A percentile compares a stretch with the other conserved stretches of the same genome.
Evolutionary conservation across 2,888 invertebrate species (phyloP).

Genomic region (Cyclophora albipunctata): DNA sequence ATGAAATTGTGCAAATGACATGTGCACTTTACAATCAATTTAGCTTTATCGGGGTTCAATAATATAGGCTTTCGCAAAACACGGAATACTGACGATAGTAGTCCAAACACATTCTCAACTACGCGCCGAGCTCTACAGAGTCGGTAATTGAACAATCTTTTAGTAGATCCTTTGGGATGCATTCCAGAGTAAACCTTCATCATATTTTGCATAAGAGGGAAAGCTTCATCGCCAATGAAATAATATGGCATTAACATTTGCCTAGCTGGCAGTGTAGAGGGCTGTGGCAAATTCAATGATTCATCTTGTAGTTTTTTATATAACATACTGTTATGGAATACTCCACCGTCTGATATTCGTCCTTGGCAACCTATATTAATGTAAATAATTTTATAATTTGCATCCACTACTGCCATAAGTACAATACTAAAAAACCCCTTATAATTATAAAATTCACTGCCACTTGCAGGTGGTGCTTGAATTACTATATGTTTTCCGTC

Average conservation of each 20-base stretch:
- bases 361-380: conserved; percentile 20
- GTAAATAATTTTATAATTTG: conserved; percentile 18
- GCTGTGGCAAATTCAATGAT: too few relatives aligned
- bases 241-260: conserved; percentile 8
- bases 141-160: conserved; percentile 6
- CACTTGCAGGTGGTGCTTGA: conserved; percentile 20
- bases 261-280: conserved; percentile 7
- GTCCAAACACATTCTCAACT: conserved; percentile 6
- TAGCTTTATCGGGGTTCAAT: too few relatives aligned
- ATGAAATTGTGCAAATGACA: too few relatives aligned
- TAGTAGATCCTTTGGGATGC: background rate
- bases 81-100: conserved; percentile 10
- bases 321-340: conserved; percentile 9
- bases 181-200: conserved; percentile 14
- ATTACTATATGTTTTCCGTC: conserved; percentile 23
- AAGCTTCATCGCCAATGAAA: conserved; percentile 12
- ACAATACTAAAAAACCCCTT: conserved; percentile 22
- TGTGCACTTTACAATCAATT: too few relatives aligned
- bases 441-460: conserved; percentile 27
- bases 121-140: conserved; percentile 11
- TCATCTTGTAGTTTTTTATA: too few relatives aligned
- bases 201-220: conserved; percentile 4
- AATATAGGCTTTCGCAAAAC: conserved; percentile 13
- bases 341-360: conserved; percentile 21
- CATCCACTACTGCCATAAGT: conserved; percentile 18